Evolutionary conservation across 1,140 invertebrate genomes (phyloP).

Genomic region (Drosophila grimshawi): DNA sequence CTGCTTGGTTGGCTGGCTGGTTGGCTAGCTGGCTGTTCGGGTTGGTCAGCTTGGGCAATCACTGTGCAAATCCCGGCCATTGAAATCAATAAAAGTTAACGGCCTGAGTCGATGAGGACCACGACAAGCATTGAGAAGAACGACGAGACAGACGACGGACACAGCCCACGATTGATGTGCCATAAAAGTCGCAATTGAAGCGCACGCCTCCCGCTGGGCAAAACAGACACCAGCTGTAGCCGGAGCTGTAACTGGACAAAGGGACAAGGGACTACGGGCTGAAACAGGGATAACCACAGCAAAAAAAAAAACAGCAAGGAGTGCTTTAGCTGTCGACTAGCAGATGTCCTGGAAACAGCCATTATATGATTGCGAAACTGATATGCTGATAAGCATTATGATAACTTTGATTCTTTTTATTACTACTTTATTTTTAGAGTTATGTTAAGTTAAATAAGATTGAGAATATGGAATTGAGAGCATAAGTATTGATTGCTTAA

Average conservation of each 20-base stretch:
- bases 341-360: neutral
- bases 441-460: too few species aligned
- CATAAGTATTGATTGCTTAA: too few species aligned
- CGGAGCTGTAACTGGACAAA: neutral
- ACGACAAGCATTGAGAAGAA: neutral
- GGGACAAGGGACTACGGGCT: neutral
- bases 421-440: too few species aligned
- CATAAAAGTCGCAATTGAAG: slow-evolving; percentile 82
- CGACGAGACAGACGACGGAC: neutral
- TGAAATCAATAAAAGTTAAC: slow-evolving; percentile 83
- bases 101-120: slow-evolving; percentile 52
- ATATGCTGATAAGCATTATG: too few species aligned
- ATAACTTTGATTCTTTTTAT: too few species aligned
- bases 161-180: slow-evolving; percentile 73
- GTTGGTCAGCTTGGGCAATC: slow-evolving; percentile 63
- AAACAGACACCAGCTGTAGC: slow-evolving; percentile 34
- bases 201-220: slow-evolving; percentile 70
- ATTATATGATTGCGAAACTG: too few species aligned
- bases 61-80: slow-evolving; percentile 78
- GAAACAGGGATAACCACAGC: slow-evolving; percentile 1
- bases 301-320: slow-evolving; percentile 1
- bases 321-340: neutral
- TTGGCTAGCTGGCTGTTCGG: slow-evolving; percentile 21
- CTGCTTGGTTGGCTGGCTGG: slow-evolving; percentile 35
- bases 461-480: too few species aligned